Percentiles rank a stretch among this genome's conserved stretches.
Conservation (phyloP, 1,140 invertebrate genomes). For the Drosophila pandora region DNA sequence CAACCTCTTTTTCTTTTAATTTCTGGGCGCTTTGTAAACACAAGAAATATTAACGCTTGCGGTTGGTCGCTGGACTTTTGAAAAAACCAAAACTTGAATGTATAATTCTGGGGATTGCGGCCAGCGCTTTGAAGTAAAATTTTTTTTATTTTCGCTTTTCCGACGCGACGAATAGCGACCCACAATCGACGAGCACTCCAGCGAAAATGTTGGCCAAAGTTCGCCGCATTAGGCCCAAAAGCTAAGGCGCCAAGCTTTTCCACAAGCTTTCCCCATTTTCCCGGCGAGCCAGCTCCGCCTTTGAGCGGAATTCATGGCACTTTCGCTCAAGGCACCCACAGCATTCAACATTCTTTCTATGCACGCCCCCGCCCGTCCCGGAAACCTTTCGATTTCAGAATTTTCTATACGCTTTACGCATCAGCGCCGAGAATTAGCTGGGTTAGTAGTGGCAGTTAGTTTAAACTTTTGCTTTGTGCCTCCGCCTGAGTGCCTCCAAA, state of each 20-base stretch:
- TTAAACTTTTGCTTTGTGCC: slow-evolving; percentile 28
- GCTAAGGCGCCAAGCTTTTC: slow-evolving; percentile 41
- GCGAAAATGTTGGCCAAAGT: slow-evolving; percentile 67
- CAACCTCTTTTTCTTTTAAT: slow-evolving; percentile 16
- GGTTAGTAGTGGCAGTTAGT: slow-evolving; percentile 50
- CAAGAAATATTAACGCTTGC: slow-evolving; percentile 19
- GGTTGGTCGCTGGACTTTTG: slow-evolving; percentile 25
- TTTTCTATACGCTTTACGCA: slow-evolving; percentile 41
- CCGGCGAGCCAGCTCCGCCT: slow-evolving; percentile 9
- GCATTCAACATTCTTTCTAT: slow-evolving; percentile 32
- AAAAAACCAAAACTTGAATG: slow-evolving; percentile 40
- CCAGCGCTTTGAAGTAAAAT: slow-evolving; percentile 38
- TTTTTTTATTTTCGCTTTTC: slow-evolving; percentile 25
- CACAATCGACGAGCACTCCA: slow-evolving; percentile 55
- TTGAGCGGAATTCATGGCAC: slow-evolving; percentile 17
- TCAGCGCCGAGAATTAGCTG: slow-evolving; percentile 64
- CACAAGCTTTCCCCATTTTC: slow-evolving; percentile 41
- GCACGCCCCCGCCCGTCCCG: background rate
- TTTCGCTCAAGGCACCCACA: slow-evolving; percentile 28
- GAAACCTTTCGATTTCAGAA: background rate
- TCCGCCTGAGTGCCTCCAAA: slow-evolving; percentile 32
- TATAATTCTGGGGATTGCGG: slow-evolving; percentile 43
- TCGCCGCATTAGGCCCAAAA: slow-evolving; percentile 34
- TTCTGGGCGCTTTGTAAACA: slow-evolving; percentile 54
- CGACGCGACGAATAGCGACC: slow-evolving; percentile 45